Percentiles rank a stretch among this genome's conserved stretches.
Evolutionary conservation across 2,888 invertebrate genomes (phyloP).

Genomic region (Pyrochroa serraticornis): DNA sequence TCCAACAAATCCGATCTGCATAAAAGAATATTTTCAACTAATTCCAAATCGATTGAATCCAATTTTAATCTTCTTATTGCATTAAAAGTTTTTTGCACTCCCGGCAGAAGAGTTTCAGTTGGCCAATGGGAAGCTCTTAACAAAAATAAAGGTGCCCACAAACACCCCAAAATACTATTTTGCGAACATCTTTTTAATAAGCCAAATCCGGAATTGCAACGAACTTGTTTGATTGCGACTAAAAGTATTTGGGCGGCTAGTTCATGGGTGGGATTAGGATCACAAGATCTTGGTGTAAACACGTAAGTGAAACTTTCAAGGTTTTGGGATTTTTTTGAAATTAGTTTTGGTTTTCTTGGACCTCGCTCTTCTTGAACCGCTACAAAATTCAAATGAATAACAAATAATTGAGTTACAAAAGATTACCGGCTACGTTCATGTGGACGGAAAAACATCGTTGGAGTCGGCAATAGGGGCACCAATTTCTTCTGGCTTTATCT

Average conservation of each 20-base stretch:
- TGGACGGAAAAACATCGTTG: slow-evolving; percentile 76
- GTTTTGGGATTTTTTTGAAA: slow-evolving; percentile 16
- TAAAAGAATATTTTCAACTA: slow-evolving; percentile 51
- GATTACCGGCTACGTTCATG: slow-evolving; percentile 77
- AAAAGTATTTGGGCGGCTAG: slow-evolving; percentile 66
- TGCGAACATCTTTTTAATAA: slow-evolving; percentile 60
- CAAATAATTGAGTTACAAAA: slow-evolving; percentile 1
- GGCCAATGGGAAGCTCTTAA: slow-evolving; percentile 66
- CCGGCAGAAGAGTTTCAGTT: slow-evolving; percentile 55
- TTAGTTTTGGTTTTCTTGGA: slow-evolving; percentile 64
- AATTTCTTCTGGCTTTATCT: slow-evolving; percentile 83
- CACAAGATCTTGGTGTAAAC: slow-evolving; percentile 11
- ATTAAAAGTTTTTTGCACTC: slow-evolving; percentile 38
- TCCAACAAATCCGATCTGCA: slow-evolving; percentile 50
- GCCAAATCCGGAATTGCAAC: slow-evolving; percentile 62
- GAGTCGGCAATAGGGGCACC: slow-evolving; percentile 85
- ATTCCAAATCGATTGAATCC: slow-evolving; percentile 43
- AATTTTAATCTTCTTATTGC: slow-evolving; percentile 43
- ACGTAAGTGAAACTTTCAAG: slow-evolving; percentile 15
- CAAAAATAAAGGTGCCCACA: slow-evolving; percentile 67
- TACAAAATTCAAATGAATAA: slow-evolving; percentile 46
- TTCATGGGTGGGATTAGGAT: slow-evolving; percentile 58
- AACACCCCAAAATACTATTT: slow-evolving; percentile 62
- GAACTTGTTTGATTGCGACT: slow-evolving; percentile 63
- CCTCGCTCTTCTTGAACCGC: slow-evolving; percentile 87